Percentiles rank a stretch among this genome's conserved stretches.
These are phyloP conservation scores for Pteropus rufus DNA, from an alignment of 2,797 vertebrate genomes.

Conservation along the genomic window DNA sequence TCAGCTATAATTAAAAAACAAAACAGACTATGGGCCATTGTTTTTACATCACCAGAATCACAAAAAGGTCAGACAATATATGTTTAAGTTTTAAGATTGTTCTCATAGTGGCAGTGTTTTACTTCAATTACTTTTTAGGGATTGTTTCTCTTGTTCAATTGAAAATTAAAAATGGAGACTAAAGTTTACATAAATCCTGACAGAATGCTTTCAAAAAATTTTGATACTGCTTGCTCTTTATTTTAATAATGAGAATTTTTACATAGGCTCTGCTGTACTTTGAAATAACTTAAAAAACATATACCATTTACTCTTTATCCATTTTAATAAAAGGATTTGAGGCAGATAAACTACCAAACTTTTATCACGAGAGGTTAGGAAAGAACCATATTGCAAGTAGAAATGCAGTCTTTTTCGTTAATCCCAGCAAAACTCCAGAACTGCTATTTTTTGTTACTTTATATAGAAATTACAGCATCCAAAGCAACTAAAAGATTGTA, in stretches of 20 bases:
- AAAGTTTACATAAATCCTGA: not conserved
- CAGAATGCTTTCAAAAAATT: not conserved
- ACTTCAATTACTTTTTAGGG: slow-evolving; percentile 1
- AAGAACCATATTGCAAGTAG: slow-evolving; percentile 52
- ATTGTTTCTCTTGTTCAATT: not conserved
- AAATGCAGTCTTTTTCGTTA: slow-evolving; percentile 53
- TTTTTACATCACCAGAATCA: not conserved
- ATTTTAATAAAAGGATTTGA: slow-evolving; percentile 56
- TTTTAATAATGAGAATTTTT: slow-evolving; percentile 45
- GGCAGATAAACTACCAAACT: slow-evolving; percentile 5
- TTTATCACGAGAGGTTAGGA: slow-evolving; percentile 20
- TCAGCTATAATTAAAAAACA: not conserved
- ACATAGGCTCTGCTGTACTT: not conserved
- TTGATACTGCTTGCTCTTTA: not conserved
- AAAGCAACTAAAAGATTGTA: not conserved
- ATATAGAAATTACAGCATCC: slow-evolving; percentile 18
- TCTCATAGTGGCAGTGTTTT: slow-evolving; percentile 19
- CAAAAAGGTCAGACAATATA: not conserved
- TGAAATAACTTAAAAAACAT: slow-evolving; percentile 5
- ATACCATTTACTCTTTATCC: slow-evolving; percentile 5
- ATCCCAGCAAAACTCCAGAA: not conserved
- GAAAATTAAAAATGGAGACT: slow-evolving; percentile 28
- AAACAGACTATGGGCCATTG: not conserved
- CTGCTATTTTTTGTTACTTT: slow-evolving; percentile 37
- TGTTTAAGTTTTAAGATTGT: slow-evolving; percentile 6